phyloP scores from a whole-genome alignment of 37 sponge, comb jelly and placozoan species.

The Crambe crambe region DNA sequence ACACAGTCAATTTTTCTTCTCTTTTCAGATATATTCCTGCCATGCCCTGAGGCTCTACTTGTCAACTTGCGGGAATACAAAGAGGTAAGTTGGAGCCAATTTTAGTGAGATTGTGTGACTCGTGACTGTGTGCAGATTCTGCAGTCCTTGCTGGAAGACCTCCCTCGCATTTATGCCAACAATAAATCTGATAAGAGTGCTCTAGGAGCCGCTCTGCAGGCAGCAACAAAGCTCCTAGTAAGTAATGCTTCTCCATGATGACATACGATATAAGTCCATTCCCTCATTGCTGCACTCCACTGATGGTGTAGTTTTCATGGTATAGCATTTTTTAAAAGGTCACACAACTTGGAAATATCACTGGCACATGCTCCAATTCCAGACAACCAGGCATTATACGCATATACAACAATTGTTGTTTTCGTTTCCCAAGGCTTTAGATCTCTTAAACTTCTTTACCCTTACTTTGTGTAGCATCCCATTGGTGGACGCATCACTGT shows the following conservation, averaged over 20 bases:
- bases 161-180: conserved; percentile 88
- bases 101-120: too few species aligned
- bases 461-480: conserved; percentile 36
- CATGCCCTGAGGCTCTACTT: conserved; percentile 86
- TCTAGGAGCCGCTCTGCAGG: conserved; percentile 82
- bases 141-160: conserved; percentile 74
- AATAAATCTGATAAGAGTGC: conserved; percentile 68
- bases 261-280: too few species aligned
- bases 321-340: too few species aligned
- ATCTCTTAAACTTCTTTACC: too few species aligned
- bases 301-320: too few species aligned
- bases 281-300: too few species aligned
- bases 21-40: conserved; percentile 86
- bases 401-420: too few species aligned
- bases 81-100: conserved; percentile 45
- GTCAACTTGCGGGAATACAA: conserved; percentile 88
- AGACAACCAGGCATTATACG: too few species aligned
- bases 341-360: too few species aligned
- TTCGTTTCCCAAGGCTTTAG: too few species aligned
- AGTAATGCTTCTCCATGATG: too few species aligned
- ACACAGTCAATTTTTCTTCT: neutral
- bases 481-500: conserved; percentile 84
- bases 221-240: conserved; percentile 85
- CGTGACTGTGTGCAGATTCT: conserved; percentile 64
- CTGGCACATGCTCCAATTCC: too few species aligned